These are phyloP conservation scores for Salticus scenicus DNA, from an alignment of 2,888 invertebrate species.

Conservation along the genomic window DNA sequence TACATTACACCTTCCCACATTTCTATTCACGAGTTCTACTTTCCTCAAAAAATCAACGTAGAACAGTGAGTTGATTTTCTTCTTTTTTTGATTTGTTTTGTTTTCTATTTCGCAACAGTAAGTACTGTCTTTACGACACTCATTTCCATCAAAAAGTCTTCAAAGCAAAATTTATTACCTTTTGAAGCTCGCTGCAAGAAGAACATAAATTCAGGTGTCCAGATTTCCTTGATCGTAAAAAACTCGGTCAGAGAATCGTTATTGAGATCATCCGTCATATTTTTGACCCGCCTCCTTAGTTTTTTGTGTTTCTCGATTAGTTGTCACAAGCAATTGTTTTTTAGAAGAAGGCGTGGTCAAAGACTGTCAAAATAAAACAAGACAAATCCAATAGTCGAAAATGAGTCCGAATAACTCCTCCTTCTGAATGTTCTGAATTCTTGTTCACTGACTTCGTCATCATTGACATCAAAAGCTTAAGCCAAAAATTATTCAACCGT, in stretches of 20 bases:
- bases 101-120: conserved; percentile 36
- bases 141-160: conserved; percentile 50
- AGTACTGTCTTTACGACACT: conserved; percentile 27
- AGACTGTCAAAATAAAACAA: conserved; percentile 3
- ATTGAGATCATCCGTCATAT: conserved; percentile 26
- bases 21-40: conserved; percentile 32
- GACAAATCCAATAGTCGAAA: conserved; percentile 25
- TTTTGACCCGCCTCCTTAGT: conserved; percentile 22
- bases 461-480: background rate
- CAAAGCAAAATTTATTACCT: conserved; percentile 34
- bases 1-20: background rate
- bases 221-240: conserved; percentile 54
- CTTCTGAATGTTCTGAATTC: background rate
- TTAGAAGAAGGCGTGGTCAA: conserved; percentile 20
- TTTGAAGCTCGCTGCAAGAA: conserved; percentile 25
- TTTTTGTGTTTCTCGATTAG: conserved; percentile 35
- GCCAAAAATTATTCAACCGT: background rate
- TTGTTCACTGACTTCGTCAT: conserved; percentile 5
- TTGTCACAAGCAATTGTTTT: conserved; percentile 23
- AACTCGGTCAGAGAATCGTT: conserved; percentile 16
- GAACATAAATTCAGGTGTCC: conserved; percentile 49
- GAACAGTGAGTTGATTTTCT: conserved; percentile 17
- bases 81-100: no score
- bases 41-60: conserved; percentile 39
- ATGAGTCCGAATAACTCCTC: background rate